Evolutionary conservation across 2,113 vertebrate genomes (phyloP), one percentile per base, ranked within the genome.

Genomic region (Aix galericulata): DNA sequence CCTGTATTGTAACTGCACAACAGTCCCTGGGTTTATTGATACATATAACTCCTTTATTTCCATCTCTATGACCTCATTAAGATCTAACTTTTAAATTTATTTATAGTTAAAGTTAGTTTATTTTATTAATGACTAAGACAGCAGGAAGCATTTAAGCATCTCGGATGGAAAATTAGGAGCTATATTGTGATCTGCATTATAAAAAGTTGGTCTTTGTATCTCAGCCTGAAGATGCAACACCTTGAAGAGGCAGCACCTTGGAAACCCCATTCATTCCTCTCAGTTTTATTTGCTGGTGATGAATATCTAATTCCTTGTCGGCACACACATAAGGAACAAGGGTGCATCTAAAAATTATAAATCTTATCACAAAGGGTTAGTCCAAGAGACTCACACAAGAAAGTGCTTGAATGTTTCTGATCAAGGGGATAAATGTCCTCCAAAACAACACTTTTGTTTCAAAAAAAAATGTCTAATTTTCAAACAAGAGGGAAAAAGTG

Each of bases 151-250:
- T n/a, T 84, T 86, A 40, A 84, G 75, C 62, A 20, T 66, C 91
- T 88, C 80, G 38, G 74, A 72, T 38, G 78, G 87, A 94, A 94
- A 91, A 94, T 91, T 42, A 58, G 72, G 71, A 85, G 62, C 79
- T 48, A 17, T 8, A 3, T 40, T 89, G 67, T 66, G 82, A 80
- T 26, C 71, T 44, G 87, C 89, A 82, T 89, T 13, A 16, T 13
- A 68, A 82, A 67, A 78, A 64, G 48, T 71, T 72, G 69, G 18
- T 93, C 32, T 23, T 48, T 23, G 22, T 46, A 76, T 66, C 56
- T 82, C 92, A 63, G 68, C 31, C 68, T 40, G 69, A 31, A 34
- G 23, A 53, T 46, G 67, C 66, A 53, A 36, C 78, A 85, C 67
- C 58, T 91, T 31, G 53, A 62, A 89, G 82, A 11, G 58, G 90